Percentiles rank a stretch among this genome's conserved stretches.
Evolutionary conservation across 92 coral and sea anemone genomes (phyloP).

Genomic region (Palythoa grandis): DNA sequence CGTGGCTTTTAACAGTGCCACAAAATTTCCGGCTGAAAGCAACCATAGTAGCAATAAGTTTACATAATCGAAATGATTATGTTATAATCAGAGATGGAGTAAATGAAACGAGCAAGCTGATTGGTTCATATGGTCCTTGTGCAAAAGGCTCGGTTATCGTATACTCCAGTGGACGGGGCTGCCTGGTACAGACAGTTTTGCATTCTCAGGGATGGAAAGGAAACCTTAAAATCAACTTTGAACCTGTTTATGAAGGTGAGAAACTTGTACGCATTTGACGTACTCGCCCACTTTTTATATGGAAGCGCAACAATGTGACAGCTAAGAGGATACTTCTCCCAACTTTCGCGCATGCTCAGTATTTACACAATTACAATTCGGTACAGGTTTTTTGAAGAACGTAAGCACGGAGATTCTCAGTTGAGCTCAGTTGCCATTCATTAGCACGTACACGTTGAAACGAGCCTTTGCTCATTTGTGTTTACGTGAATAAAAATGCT

Average conservation of each 20-base stretch:
- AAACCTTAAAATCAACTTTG: constrained; percentile 4
- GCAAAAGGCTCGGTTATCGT: constrained; percentile 17
- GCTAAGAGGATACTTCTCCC: no score
- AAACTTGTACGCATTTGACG: background rate
- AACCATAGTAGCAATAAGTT: constrained; percentile 20
- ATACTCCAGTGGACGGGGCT: constrained; percentile 24
- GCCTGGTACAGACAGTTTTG: constrained; percentile 20
- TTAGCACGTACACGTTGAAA: no score
- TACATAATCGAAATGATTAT: constrained; percentile 6
- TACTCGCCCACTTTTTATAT: background rate
- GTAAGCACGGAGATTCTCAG: no score
- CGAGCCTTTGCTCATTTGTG: no score
- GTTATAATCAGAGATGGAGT: constrained; percentile 35
- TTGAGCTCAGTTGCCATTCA: no score
- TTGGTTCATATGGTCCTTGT: constrained; percentile 44
- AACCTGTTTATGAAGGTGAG: constrained; percentile 22
- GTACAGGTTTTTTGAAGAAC: no score
- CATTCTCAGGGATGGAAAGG: constrained; percentile 31
- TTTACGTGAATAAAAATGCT: no score
- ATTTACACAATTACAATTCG: no score
- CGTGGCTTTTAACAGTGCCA: constrained; percentile 10
- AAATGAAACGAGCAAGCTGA: constrained; percentile 31
- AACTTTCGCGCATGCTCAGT: no score
- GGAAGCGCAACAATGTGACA: no score
- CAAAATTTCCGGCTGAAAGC: constrained; percentile 14